phyloP scores from a whole-genome alignment of 2,888 invertebrate species.

The Dryocosmus kuriphilus region DNA sequence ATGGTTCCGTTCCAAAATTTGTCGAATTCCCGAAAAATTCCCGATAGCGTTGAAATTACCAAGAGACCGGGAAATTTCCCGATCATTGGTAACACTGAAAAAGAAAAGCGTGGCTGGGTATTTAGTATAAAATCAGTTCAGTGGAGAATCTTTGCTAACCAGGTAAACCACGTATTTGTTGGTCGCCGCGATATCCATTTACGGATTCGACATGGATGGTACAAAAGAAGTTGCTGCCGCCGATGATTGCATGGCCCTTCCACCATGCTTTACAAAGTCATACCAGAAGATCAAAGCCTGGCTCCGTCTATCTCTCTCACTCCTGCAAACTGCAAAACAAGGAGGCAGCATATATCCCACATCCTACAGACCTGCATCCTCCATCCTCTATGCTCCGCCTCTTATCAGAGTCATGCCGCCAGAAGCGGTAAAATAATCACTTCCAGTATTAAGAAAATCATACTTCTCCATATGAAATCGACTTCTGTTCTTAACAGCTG shows the following conservation, averaged over 20 bases:
- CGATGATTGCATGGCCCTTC: slow-evolving; percentile 49
- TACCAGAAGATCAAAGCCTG: slow-evolving; percentile 43
- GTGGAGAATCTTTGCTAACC: slow-evolving; percentile 66
- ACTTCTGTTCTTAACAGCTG: background rate
- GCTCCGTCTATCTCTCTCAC: slow-evolving; percentile 13
- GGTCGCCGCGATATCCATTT: slow-evolving; percentile 74
- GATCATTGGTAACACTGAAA: too few relatives aligned
- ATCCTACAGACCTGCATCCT: too few relatives aligned
- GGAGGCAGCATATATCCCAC: background rate
- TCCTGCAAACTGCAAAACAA: background rate
- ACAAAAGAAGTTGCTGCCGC: slow-evolving; percentile 58
- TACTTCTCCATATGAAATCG: background rate
- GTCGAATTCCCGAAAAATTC: too few relatives aligned
- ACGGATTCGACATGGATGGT: slow-evolving; percentile 71
- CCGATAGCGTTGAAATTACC: too few relatives aligned
- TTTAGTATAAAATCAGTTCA: slow-evolving; percentile 46
- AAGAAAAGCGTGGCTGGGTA: slow-evolving; percentile 18
- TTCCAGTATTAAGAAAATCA: slow-evolving; percentile 10
- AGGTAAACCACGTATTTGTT: slow-evolving; percentile 74
- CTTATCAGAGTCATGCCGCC: slow-evolving; percentile 45
- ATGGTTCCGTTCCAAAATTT: too few relatives aligned
- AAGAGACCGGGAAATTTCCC: too few relatives aligned
- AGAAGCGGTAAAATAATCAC: slow-evolving; percentile 10
- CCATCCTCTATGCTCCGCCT: slow-evolving; percentile 38
- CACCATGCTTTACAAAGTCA: slow-evolving; percentile 47